Conservation (phyloP, 1,140 invertebrate genomes). For the Heliconius melpomene region DNA sequence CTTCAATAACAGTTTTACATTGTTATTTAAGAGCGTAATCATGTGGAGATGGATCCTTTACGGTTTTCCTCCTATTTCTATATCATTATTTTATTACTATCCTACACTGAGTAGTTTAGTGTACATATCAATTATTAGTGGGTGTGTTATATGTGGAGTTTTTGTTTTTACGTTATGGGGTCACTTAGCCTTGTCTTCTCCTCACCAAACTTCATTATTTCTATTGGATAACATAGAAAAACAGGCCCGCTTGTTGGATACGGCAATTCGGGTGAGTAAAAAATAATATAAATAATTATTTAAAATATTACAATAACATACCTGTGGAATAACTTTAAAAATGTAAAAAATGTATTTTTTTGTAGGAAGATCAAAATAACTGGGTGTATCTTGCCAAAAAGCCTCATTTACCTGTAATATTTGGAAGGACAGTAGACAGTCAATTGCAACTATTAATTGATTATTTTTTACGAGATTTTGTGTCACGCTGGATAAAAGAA, state of each 20-base stretch:
- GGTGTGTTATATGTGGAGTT: slow-evolving; percentile 53
- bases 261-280: slow-evolving; percentile 60
- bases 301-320: too few species aligned
- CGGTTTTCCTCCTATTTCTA: slow-evolving; percentile 48
- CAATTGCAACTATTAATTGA: slow-evolving; percentile 92
- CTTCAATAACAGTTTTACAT: not conserved
- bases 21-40: slow-evolving; percentile 38
- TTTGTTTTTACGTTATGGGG: slow-evolving; percentile 71
- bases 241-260: slow-evolving; percentile 66
- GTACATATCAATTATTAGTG: slow-evolving; percentile 57
- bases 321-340: too few species aligned
- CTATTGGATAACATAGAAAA: slow-evolving; percentile 75
- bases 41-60: slow-evolving; percentile 62
- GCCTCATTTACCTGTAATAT: slow-evolving; percentile 86
- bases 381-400: slow-evolving; percentile 66
- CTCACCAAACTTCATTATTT: slow-evolving; percentile 73
- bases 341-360: slow-evolving; percentile 19
- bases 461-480: slow-evolving; percentile 89
- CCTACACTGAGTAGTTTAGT: slow-evolving; percentile 56
- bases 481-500: slow-evolving; percentile 88
- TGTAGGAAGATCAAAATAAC: slow-evolving; percentile 67
- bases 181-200: slow-evolving; percentile 75
- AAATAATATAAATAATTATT: slow-evolving; percentile 3
- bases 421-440: slow-evolving; percentile 90
- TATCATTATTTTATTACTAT: slow-evolving; percentile 61